Evolutionary conservation across 2,888 invertebrate species (phyloP).

Genomic region (Diogma glabrata): DNA sequence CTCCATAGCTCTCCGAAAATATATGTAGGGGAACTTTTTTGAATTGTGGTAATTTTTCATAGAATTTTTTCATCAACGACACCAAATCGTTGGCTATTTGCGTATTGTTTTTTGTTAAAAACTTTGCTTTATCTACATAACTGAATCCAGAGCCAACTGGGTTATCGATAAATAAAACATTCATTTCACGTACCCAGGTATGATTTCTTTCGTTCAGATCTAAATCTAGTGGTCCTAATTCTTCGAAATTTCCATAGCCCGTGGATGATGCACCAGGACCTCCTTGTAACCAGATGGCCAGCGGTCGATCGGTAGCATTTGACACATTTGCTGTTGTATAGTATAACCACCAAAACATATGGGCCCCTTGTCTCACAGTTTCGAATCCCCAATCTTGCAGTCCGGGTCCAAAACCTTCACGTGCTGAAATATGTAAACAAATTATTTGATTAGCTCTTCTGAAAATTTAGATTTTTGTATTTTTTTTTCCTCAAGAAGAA

Average conservation of each 20-base stretch:
- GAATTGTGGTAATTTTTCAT: conserved; percentile 55
- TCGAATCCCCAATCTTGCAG: conserved; percentile 66
- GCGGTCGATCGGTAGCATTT: conserved; percentile 52
- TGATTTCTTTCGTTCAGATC: conserved; percentile 54
- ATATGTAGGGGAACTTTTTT: conserved; percentile 65
- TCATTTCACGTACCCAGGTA: conserved; percentile 69
- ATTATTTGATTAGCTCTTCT: too few species aligned
- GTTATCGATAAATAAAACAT: conserved; percentile 79
- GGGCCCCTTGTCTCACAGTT: conserved; percentile 57
- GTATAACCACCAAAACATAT: conserved; percentile 84
- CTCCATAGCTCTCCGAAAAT: conserved; percentile 84
- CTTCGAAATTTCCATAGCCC: conserved; percentile 78
- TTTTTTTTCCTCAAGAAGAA: too few species aligned
- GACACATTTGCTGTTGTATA: conserved; percentile 53
- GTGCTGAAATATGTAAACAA: conserved; percentile 4
- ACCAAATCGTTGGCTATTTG: conserved; percentile 68
- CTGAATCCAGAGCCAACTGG: conserved; percentile 85
- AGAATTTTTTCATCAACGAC: conserved; percentile 56
- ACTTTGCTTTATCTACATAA: conserved; percentile 48
- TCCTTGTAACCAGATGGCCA: conserved; percentile 83
- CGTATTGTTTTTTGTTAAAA: conserved; percentile 44
- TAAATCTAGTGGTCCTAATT: conserved; percentile 63
- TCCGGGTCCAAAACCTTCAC: conserved; percentile 43
- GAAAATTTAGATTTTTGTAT: too few species aligned
- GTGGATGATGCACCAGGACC: conserved; percentile 74